Evolutionary conservation across 2,797 vertebrate genomes (phyloP), one percentile per base, ranked within the genome.

Genomic region (Eleutherodactylus coqui): DNA sequence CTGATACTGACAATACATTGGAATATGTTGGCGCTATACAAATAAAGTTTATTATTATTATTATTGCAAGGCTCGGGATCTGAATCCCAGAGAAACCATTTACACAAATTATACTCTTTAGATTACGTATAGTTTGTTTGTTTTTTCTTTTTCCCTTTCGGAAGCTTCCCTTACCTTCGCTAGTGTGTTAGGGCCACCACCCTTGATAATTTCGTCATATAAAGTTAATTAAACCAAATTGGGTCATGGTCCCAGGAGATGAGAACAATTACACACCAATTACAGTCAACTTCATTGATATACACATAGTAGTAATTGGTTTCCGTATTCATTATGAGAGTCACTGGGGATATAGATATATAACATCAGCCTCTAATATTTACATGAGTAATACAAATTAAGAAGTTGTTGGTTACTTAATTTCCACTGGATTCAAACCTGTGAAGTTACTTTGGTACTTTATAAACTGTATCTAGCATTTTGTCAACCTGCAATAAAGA

Each of bases 211-310:
- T 72, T 89, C 87, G 45, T 29, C 72, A 82, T 88, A 79, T 85
- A 78, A 83, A 14, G 83, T 51, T 88, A 87, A 85, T 88, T 78
- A 84, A 82, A n/a, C 17, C 29, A 87, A 88, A 8, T 19, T 83
- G 55, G 55, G 43, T n/a, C 89, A 77, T 24, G 69, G 13, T 13
- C 67, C 79, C 27, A 83, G 82, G 84, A 83, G 24, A 86, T 88
- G 75, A 79, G 70, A 70, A 89, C 62, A 86, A 21, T 89, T 90
- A 49, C 17, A 17, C 78, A 82, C 41, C 86, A 87, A 89, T 69
- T 88, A 76, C 32, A 88, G 75, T 19, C 34, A 73, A 49, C 43
- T 3, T 86, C 77, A 84, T 89, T 69, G 60, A 80, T 1, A 51
- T 87, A 76, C 45, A 60, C n/a, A 86, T 67, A 76, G 19, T 86